phyloP scores from a whole-genome alignment of 2,888 invertebrate species.

The Formica aserva region DNA sequence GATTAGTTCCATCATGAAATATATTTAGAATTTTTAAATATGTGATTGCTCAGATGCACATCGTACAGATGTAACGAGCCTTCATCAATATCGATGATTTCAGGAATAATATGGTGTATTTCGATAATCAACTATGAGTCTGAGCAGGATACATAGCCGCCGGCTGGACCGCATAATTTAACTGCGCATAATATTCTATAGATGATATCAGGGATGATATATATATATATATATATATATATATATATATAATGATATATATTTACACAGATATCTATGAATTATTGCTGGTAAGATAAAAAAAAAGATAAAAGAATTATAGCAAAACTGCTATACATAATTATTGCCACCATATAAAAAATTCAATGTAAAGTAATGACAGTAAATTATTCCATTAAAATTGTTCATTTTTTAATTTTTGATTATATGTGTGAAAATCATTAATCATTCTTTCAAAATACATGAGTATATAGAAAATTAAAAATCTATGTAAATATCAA shows the following conservation, averaged over 20 bases:
- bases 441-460: background rate
- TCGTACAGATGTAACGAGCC: background rate
- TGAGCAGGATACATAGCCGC: background rate
- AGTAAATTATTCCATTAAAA: background rate
- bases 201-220: background rate
- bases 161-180: slow-evolving; percentile 10
- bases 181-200: slow-evolving; percentile 15
- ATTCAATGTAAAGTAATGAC: background rate
- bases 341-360: background rate
- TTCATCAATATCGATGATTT: slow-evolving; percentile 38
- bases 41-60: background rate
- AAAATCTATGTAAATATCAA: background rate
- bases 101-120: slow-evolving; percentile 6
- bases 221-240: background rate
- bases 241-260: background rate
- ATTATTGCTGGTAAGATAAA: background rate
- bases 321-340: background rate
- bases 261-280: background rate
- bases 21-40: slow-evolving; percentile 27
- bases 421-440: background rate
- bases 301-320: background rate
- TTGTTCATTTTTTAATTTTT: background rate
- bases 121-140: slow-evolving; percentile 44
- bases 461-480: background rate
- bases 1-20: background rate